Evolutionary conservation across 2,113 vertebrate species (phyloP), one percentile per base, ranked within the genome.

Genomic region (Zapus hudsonius): DNA sequence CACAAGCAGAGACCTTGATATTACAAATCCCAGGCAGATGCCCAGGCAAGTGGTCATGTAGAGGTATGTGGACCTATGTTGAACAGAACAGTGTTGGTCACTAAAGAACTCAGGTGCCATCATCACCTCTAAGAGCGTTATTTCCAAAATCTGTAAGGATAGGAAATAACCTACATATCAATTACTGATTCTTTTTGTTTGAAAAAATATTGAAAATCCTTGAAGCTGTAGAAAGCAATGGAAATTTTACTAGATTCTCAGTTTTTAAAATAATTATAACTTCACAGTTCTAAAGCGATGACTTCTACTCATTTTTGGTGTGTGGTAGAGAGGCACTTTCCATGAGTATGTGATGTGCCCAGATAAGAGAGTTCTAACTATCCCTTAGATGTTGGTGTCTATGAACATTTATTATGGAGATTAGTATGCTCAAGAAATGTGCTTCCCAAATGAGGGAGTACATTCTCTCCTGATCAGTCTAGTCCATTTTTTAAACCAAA

Each of bases 191-290:
- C 29, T 55, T 22, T 38, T 15, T 7, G 5, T 22, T 89, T 84
- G 55, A 8, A 38, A n/a, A 86, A 74, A 66, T 79, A 85, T 0
- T 66, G 52, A 86, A 90, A 85, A 90, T 40, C 12, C 38, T 42
- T 84, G 25, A 84, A 93, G 79, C 84, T 70, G 29, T 66, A 63
- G 67, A 90, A 59, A 38, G 23, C n/a, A 73, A 42, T 67, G 73
- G 17, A 40, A 84, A 91, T 86, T 9, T 72, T 67, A 52, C 9
- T 57, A 84, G 40, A 86, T 38, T 44, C 33, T 74, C 74, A 25
- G 15, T 52, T 92, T 90, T 66, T 55, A 84, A 40, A 38, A 55
- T 72, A 80, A 80, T 82, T 83, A 86, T 72, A 86, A 74, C 38
- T 33, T 27, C 66, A 84, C 64, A 52, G 59, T 70, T 78, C 57